Conservation (phyloP, 2,113 vertebrate species). For the Mobula birostris region DNA sequence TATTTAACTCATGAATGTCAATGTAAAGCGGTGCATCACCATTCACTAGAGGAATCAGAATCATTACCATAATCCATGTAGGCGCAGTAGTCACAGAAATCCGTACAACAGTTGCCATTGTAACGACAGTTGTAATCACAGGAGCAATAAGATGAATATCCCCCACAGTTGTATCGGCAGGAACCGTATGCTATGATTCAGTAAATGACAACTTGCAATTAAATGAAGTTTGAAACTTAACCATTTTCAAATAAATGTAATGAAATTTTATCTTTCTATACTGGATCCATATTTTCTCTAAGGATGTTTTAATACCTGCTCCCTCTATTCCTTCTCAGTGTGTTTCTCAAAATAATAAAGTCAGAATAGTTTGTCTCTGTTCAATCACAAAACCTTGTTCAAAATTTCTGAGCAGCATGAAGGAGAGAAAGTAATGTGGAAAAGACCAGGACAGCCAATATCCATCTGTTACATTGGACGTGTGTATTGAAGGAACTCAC, state of each 20-base stretch:
- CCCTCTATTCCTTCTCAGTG: no score
- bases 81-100: neutral
- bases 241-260: neutral
- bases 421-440: neutral
- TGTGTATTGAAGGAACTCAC: no score
- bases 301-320: no score
- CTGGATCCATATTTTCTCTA: no score
- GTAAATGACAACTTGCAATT: neutral
- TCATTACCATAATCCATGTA: neutral
- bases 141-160: neutral
- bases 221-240: neutral
- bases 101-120: neutral
- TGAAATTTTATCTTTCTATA: neutral
- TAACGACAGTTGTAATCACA: conserved; percentile 3
- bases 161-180: neutral
- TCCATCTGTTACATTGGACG: no score
- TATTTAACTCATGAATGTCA: no score
- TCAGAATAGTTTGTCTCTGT: neutral
- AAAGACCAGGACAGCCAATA: no score
- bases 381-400: neutral
- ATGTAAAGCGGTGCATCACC: no score
- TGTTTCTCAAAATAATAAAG: no score
- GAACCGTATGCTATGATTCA: neutral
- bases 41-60: no score
- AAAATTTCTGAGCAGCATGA: neutral